Percentiles rank a stretch among this genome's conserved stretches.
Conservation (phyloP, 2,113 vertebrate species). For the Micronycteris hirsuta region DNA sequence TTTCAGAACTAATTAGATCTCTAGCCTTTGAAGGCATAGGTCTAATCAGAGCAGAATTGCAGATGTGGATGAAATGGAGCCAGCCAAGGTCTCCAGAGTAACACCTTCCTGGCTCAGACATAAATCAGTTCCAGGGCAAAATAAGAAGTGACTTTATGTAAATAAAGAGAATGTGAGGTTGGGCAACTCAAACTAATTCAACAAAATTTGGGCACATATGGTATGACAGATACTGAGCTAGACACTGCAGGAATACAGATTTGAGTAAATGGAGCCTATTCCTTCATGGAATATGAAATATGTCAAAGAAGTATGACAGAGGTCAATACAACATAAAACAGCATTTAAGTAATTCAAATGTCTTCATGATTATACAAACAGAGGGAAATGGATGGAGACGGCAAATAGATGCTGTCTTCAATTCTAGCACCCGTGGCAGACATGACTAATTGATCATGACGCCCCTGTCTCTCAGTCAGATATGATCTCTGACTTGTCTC, state of each 20-base stretch:
- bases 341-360: neutral
- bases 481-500: neutral
- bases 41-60: neutral
- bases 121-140: neutral
- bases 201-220: neutral
- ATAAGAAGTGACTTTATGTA: neutral
- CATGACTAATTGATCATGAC: neutral
- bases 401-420: neutral
- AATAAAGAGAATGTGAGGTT: neutral
- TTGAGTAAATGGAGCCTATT: neutral
- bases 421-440: neutral
- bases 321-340: neutral
- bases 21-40: neutral
- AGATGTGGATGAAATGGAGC: neutral
- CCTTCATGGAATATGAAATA: neutral
- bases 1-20: neutral
- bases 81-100: neutral
- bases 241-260: neutral
- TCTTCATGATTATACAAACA: neutral
- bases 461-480: neutral
- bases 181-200: neutral
- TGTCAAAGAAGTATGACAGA: neutral
- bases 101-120: neutral
- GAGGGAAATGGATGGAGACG: neutral
- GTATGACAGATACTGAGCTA: neutral